Base-by-base conservation (phyloP, 35 echinoderm and acorn worm genomes). In the Diadema setosum region DNA sequence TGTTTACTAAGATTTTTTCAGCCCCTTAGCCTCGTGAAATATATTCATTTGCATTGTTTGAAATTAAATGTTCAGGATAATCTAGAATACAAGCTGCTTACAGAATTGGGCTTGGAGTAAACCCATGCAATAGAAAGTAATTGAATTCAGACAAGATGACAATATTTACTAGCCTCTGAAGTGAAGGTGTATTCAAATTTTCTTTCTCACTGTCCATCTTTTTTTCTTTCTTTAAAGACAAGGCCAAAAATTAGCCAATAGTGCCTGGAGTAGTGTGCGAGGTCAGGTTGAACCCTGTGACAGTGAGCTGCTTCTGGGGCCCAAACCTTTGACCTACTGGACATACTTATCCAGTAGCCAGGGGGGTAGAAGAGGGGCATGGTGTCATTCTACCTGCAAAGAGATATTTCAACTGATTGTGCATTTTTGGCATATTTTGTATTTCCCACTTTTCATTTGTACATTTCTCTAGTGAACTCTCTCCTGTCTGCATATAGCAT, bases 241-340 rank as follows among this genome's bases (percentile, higher is more conserved):
- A 78, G 73, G 73, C 73, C 73, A 78, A 78, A 78, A 78, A 78
- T 26, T 78, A 78, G 40, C 73, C 73, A 78, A 78, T 32, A 44
- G 73, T 78, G 73, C 73, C 73, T 78, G 73, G 40, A 67, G 9
- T 32, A 67, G 9, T 32, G 63, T 15, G 37, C 30, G 18, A n/a
- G 30, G 26, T 34, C 37, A 34, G 63, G 63, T 26, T 67, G 30
- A 33, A 26, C 9, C 30, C 0, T 26, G 63, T 67, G 27, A 33
- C 30, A 3, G 37, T 15, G 37, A 25, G 37, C 37, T 25, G 30
- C 24, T 33, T 67, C 37, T 65, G 25, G 8, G 0, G 18, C 30
- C 27, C 12, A n/a, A 26, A 32, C 14, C 30, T 33, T 33, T 33
- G 18, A 67, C 63, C 5, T 8, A 60, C n/a, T 60, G 21, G 21